Base-by-base conservation (phyloP, 2,797 vertebrate species). In the Leptodactylus fallax region DNA sequence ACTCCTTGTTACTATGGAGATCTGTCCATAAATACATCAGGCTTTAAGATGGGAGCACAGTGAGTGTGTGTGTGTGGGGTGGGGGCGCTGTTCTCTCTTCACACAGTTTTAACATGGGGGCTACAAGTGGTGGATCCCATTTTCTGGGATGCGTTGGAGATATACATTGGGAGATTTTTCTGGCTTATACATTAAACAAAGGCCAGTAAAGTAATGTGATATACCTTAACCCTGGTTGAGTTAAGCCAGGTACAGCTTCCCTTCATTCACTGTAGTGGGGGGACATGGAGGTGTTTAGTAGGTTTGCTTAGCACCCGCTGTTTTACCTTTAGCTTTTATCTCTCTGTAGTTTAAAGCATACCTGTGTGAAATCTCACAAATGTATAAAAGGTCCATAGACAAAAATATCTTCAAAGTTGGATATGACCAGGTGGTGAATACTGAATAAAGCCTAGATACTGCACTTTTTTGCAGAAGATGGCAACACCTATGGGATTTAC, bases 401-500 rank as follows among this genome's bases (percentile, higher is more conserved):
- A 53, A 58, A 36, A 55, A 58, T 36, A 65, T 45, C 58, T 65
- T 49, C 12, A 63, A 47, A 61, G 25, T 6, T 12, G 9, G 27
- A 36, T 16, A 19, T 25, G 25, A 56, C 53, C 53, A 36, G 51
- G 51, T 53, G 12, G 19, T 14, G 36, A 51, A 53, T 77, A 23
- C 4, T 3, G 12, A 49, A 0, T 65, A 4, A 65, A 61, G 27
- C 12, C 16, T 49, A 23, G 14, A 81, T 63, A 81, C 47, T 12
- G 12, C 10, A 6, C 56, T 21, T 36, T 58, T 61, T 61, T 63
- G 79, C 2, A 63, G 27, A 47, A 49, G 7, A 19, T 55, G 51
- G 63, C 5, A 83, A 56, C 63, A 55, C 49, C 81, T 83, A 17
- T 65, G 65, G 16, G 81, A 36, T 71, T 69, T 69, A 4, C 23